Percentiles rank a stretch among this genome's conserved stretches.
Evolutionary conservation across 1,140 invertebrate genomes (phyloP).

Genomic region (Diachasma alloeum): DNA sequence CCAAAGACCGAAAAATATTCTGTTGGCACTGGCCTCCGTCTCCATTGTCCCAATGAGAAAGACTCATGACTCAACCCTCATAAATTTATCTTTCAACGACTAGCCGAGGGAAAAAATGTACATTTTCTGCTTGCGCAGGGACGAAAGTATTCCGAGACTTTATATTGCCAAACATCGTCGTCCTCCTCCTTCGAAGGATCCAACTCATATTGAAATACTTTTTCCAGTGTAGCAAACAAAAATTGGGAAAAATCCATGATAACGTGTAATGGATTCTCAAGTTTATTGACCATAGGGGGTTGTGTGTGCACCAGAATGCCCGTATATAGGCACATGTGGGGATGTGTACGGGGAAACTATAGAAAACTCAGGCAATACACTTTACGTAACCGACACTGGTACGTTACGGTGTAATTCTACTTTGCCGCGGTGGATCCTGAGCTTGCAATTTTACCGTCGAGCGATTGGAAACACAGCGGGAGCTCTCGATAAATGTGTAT

Average conservation of each 20-base stretch:
- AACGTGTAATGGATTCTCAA: neutral
- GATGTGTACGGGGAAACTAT: neutral
- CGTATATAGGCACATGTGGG: neutral
- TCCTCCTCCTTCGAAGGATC: neutral
- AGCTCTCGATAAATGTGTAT: neutral
- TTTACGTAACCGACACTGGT: neutral
- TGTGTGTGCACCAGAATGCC: neutral
- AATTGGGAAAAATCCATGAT: neutral
- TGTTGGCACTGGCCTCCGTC: neutral
- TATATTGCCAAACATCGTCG: neutral
- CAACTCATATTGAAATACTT: constrained; percentile 2
- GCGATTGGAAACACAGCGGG: neutral
- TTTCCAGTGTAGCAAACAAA: neutral
- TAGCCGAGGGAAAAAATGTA: neutral
- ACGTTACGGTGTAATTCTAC: neutral
- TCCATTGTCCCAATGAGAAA: constrained; percentile 1
- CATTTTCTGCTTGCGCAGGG: neutral
- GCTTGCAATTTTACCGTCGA: neutral
- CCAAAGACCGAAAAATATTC: neutral
- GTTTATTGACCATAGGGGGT: neutral
- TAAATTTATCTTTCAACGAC: neutral
- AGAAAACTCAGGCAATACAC: neutral
- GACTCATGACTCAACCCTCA: neutral
- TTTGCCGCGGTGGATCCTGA: neutral
- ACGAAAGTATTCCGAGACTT: neutral